A percentile compares a stretch with the other conserved stretches of the same genome.
These are phyloP conservation scores for Scolopax rusticola DNA, from an alignment of 2,797 vertebrate genomes.

Conservation along the genomic window DNA sequence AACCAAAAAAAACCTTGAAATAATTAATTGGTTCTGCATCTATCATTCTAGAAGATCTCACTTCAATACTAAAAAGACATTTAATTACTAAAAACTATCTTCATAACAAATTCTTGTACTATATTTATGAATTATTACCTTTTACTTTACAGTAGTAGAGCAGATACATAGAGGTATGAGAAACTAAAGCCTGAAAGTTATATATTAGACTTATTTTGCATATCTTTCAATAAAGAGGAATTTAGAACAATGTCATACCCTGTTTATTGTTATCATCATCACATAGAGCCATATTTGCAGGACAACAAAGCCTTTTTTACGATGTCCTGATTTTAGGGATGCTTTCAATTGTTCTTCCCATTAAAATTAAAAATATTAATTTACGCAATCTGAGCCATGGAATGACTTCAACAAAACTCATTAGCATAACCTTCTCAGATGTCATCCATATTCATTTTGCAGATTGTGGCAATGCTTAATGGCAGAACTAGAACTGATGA, in stretches of 20 bases:
- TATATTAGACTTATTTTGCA: background rate
- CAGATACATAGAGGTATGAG: background rate
- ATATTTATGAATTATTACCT: background rate
- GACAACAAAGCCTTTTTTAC: background rate
- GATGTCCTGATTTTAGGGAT: background rate
- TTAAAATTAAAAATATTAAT: conserved; percentile 59
- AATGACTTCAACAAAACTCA: conserved; percentile 28
- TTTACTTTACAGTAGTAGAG: conserved; percentile 1
- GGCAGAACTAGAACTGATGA: conserved; percentile 56
- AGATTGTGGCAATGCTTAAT: conserved; percentile 32
- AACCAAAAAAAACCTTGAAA: background rate
- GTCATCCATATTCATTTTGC: conserved; percentile 55
- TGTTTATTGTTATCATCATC: background rate
- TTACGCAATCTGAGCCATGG: background rate
- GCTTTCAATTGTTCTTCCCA: conserved; percentile 5
- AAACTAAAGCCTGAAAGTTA: conserved; percentile 38
- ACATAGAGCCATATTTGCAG: background rate
- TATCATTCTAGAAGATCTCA: background rate
- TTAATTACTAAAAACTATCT: background rate
- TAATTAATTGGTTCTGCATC: background rate
- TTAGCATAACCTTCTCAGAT: conserved; percentile 50
- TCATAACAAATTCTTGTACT: background rate
- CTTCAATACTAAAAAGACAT: background rate
- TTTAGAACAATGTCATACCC: background rate
- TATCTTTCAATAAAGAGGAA: background rate